A percentile compares a stretch with the other conserved stretches of the same genome.
phyloP scores from a whole-genome alignment of 2,888 invertebrate species.

The Tetragonula carbonaria region DNA sequence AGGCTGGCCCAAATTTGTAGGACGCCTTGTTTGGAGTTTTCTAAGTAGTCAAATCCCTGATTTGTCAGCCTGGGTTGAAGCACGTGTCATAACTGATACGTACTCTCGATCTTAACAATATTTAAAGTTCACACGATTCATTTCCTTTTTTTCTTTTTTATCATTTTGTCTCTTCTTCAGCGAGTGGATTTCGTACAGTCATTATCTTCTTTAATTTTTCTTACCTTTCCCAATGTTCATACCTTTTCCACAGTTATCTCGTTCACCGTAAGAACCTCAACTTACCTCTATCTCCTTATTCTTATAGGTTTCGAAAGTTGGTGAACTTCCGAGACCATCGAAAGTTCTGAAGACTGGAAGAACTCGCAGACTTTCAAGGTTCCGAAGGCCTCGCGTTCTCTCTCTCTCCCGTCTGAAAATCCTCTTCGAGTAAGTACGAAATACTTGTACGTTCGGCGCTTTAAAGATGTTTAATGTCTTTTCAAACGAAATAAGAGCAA shows the following conservation, averaged over 20 bases:
- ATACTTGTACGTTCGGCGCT: background rate
- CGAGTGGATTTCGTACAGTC: background rate
- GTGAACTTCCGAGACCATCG: constrained; percentile 32
- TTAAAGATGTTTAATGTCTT: background rate
- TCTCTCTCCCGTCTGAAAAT: constrained; percentile 30
- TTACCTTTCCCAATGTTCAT: constrained; percentile 20
- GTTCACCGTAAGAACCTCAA: constrained; percentile 8
- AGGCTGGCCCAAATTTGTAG: too few species aligned
- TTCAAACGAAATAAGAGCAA: too few species aligned
- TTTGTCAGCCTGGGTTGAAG: too few species aligned
- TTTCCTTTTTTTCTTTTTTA: background rate
- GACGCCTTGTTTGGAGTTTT: too few species aligned
- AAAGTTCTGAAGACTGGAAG: constrained; percentile 34
- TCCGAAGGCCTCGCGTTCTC: constrained; percentile 19
- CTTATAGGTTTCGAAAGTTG: constrained; percentile 42
- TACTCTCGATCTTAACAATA: too few species aligned
- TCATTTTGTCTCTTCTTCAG: background rate
- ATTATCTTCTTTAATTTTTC: background rate
- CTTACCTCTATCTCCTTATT: constrained; percentile 30
- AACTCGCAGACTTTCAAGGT: constrained; percentile 50
- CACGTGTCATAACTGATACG: too few species aligned
- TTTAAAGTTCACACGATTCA: too few species aligned
- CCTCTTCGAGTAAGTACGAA: constrained; percentile 12
- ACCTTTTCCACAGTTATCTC: constrained; percentile 12
- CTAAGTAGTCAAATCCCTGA: too few species aligned